Conservation (phyloP, 2,888 invertebrate genomes). For the Masnerella sp. region DNA sequence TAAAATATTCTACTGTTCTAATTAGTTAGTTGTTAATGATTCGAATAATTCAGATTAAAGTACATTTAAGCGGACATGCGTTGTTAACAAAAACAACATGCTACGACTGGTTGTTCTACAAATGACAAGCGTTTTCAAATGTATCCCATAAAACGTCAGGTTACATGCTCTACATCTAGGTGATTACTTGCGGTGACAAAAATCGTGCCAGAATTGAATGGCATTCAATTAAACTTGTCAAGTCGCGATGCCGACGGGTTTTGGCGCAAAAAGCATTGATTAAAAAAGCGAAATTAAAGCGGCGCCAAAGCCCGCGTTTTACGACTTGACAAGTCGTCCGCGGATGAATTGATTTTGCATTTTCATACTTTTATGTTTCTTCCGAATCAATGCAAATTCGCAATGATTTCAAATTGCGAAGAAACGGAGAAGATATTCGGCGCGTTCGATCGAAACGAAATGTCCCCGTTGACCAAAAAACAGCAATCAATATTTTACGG, state of each 20-base stretch:
- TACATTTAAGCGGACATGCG: conserved; percentile 38
- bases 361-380: too few relatives aligned
- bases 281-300: not conserved
- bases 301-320: not conserved
- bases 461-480: too few relatives aligned
- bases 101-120: conserved; percentile 19
- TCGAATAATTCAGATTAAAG: conserved; percentile 21
- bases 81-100: conserved; percentile 36
- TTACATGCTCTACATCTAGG: conserved; percentile 24
- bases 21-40: too few relatives aligned
- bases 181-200: conserved; percentile 16
- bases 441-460: too few relatives aligned
- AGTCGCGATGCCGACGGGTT: conserved; percentile 20
- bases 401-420: too few relatives aligned
- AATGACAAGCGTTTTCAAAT: conserved; percentile 14
- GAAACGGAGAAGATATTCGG: too few relatives aligned
- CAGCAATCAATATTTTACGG: too few relatives aligned
- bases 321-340: too few relatives aligned
- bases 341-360: too few relatives aligned
- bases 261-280: conserved; percentile 6
- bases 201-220: conserved; percentile 20
- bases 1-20: too few relatives aligned
- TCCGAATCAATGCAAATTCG: too few relatives aligned
- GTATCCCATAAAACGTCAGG: conserved; percentile 10
- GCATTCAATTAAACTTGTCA: conserved; percentile 30